phyloP scores from a whole-genome alignment of 2,113 vertebrate species.

The Trichechus manatus region DNA sequence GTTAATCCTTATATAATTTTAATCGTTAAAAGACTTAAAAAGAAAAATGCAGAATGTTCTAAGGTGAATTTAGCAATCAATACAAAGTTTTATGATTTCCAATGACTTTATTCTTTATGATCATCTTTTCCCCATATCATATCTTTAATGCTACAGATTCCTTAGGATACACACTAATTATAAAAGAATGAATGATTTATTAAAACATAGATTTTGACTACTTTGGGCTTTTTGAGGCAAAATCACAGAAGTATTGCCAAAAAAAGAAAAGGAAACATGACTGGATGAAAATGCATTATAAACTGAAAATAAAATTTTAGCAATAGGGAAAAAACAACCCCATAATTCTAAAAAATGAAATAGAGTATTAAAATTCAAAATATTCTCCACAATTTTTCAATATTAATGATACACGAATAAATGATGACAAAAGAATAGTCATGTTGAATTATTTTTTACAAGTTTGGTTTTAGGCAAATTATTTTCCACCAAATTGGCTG shows the following conservation, averaged over 20 bases:
- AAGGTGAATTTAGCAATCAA: background rate
- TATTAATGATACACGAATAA: conserved; percentile 51
- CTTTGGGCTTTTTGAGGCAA: background rate
- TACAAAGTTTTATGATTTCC: background rate
- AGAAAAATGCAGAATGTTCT: background rate
- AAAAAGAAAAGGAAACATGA: conserved; percentile 51
- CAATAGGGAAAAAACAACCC: background rate
- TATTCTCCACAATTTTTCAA: background rate
- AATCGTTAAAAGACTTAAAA: background rate
- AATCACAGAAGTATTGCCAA: conserved; percentile 35
- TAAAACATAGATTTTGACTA: background rate
- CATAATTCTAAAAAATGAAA: conserved; percentile 6
- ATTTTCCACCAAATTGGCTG: conserved; percentile 3
- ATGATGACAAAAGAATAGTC: background rate
- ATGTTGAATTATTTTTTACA: conserved; percentile 48
- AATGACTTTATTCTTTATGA: background rate
- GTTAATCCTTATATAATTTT: background rate
- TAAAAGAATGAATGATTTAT: background rate
- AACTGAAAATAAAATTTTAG: conserved; percentile 39
- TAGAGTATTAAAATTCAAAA: conserved; percentile 50
- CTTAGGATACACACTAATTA: background rate
- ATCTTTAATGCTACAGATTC: background rate
- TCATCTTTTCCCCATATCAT: background rate
- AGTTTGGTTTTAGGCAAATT: conserved; percentile 47
- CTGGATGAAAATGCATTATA: conserved; percentile 27